Percentiles rank a stretch among this genome's conserved stretches.
These are phyloP conservation scores for Spilogale gracilis DNA, from an alignment of 2,113 vertebrate genomes.

Conservation along the genomic window DNA sequence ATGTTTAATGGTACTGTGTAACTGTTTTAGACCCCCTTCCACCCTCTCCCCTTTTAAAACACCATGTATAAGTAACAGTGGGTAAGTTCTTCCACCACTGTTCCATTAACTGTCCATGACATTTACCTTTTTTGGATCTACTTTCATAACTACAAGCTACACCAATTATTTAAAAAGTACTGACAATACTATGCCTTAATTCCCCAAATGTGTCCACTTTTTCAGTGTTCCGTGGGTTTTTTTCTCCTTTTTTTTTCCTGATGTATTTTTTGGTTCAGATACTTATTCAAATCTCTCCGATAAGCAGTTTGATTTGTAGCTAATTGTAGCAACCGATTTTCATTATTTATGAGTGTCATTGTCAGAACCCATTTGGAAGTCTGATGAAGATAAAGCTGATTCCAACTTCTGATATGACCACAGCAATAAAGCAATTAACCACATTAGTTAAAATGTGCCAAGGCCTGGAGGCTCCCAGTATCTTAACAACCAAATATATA, in stretches of 20 bases:
- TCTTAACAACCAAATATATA: slow-evolving; percentile 73
- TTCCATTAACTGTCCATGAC: not conserved
- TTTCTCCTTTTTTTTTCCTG: not conserved
- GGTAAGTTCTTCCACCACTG: not conserved
- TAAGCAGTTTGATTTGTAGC: slow-evolving; percentile 85
- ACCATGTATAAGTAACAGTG: not conserved
- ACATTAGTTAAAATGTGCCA: slow-evolving; percentile 70
- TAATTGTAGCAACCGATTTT: slow-evolving; percentile 85
- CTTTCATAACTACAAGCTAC: not conserved
- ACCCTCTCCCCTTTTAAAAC: not conserved
- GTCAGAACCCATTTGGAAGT: slow-evolving; percentile 85
- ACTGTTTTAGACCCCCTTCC: not conserved
- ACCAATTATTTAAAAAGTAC: not conserved
- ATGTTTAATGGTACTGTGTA: not conserved
- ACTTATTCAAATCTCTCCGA: slow-evolving; percentile 74
- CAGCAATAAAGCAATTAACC: slow-evolving; percentile 84
- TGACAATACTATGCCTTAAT: not conserved
- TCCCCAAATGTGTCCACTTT: not conserved
- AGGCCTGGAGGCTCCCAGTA: slow-evolving; percentile 31
- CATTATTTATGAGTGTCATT: slow-evolving; percentile 85
- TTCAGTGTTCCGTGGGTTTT: not conserved
- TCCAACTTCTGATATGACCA: slow-evolving; percentile 70
- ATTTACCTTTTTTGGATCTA: not conserved
- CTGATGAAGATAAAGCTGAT: slow-evolving; percentile 75
- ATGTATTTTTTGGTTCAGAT: slow-evolving; percentile 72